These are phyloP conservation scores for Pangasius macronema DNA, from an alignment of 2,797 vertebrate genomes.

Conservation along the genomic window DNA sequence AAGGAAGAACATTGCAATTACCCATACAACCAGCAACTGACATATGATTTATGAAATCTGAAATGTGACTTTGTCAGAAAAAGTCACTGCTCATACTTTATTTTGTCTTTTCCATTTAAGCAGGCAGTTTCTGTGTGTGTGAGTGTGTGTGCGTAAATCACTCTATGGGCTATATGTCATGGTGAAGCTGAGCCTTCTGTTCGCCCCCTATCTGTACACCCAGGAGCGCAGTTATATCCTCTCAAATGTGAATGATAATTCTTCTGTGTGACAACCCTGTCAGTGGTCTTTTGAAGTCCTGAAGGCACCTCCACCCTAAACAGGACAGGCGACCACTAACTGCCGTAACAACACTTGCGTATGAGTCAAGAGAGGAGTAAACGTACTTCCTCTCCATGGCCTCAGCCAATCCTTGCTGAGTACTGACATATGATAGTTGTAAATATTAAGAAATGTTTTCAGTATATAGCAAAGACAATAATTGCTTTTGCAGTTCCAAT, in stretches of 20 bases:
- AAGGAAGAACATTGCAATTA: background rate
- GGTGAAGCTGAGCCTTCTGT: slow-evolving; percentile 66
- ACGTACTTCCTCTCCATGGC: background rate
- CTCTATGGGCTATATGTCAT: slow-evolving; percentile 59
- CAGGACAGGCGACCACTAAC: too few relatives aligned
- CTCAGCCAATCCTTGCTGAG: slow-evolving; percentile 22
- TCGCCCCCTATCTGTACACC: slow-evolving; percentile 59
- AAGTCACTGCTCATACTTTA: slow-evolving; percentile 36
- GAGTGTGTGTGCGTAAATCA: slow-evolving; percentile 56
- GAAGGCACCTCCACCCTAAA: too few relatives aligned
- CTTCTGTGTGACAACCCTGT: slow-evolving; percentile 49
- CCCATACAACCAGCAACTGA: background rate
- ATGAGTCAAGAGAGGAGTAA: too few relatives aligned
- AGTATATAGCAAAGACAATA: too few relatives aligned
- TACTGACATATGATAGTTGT: background rate
- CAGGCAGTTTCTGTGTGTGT: slow-evolving; percentile 50
- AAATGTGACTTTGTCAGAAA: slow-evolving; percentile 40
- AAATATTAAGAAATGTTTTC: too few relatives aligned
- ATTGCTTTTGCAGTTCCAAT: background rate
- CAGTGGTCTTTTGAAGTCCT: slow-evolving; percentile 33
- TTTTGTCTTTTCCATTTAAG: slow-evolving; percentile 47
- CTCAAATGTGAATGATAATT: slow-evolving; percentile 54
- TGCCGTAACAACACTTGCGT: too few relatives aligned
- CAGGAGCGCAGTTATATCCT: slow-evolving; percentile 54
- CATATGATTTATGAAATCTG: slow-evolving; percentile 44